Base-by-base conservation (phyloP, 2,113 vertebrate species). In the Sphaerodactylus townsendi region DNA sequence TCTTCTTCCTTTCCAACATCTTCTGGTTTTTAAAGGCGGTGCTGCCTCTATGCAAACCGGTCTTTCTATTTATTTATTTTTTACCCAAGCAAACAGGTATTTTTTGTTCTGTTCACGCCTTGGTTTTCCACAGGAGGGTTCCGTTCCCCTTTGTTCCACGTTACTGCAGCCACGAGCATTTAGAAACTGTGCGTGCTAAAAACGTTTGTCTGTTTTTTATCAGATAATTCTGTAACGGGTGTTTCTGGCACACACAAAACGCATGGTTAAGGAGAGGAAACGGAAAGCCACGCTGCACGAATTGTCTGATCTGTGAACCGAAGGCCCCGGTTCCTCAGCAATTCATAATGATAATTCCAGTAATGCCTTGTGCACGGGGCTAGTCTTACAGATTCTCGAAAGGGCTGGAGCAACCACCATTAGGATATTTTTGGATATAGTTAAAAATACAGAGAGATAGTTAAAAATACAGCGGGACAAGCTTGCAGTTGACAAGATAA, bases 361-460 rank as follows among this genome's bases (percentile, higher is more conserved):
- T 50, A 13, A 65, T 10, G 72, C 28, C 73, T 82, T 25, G 15
- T 10, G 19, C 30, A 23, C 5, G 15, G n/a, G 4, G 25, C 25
- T 28, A 28, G 13, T 11, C 56, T 37, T 30, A 65, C 10, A 70
- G 17, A 65, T 48, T 79, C 77, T 5, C 44, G 10, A n/a, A 56
- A 25, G 0, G 35, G 1, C 14, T n/a, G 7, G 35, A 8, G 19
- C 33, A 39, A 48, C 14, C 59, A 85, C 50, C 41, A n/a, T 10
- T 35, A 14, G 48, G 5, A 11, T 79, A 1, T 0, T 69, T 72
- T 1, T 2, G 44, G 3, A 9, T 0, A 2, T 2, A n/a, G 37
- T n/a, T 44, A 9, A 9, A 44, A 9, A 5, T 44, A 44, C 44
- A 44, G 44, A 44, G 44, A 44, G 44, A 44, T 9, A 44, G 44